Percentiles rank a stretch among this genome's conserved stretches.
Evolutionary conservation across 2,888 invertebrate species (phyloP).

Genomic region (Noctua janthina): DNA sequence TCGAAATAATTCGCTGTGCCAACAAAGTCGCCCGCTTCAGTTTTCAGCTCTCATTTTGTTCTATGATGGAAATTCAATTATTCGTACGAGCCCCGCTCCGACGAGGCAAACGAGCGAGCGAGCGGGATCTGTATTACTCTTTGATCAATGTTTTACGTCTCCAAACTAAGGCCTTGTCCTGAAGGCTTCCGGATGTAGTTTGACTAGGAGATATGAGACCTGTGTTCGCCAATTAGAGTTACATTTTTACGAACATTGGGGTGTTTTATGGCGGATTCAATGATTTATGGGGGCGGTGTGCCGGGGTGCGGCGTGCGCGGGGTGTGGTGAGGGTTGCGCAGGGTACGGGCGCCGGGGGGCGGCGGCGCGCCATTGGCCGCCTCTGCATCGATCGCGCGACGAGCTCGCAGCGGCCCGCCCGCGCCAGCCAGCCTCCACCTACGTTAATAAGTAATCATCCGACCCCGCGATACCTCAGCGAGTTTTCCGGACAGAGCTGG

Average conservation of each 20-base stretch:
- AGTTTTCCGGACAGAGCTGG: slow-evolving; percentile 88
- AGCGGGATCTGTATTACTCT: slow-evolving; percentile 82
- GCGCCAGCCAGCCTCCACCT: slow-evolving; percentile 89
- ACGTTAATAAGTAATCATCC: slow-evolving; percentile 91
- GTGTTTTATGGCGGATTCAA: slow-evolving; percentile 90
- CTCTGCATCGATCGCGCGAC: slow-evolving; percentile 89
- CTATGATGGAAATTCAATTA: slow-evolving; percentile 90
- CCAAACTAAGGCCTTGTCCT: slow-evolving; percentile 76
- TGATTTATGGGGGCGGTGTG: slow-evolving; percentile 90
- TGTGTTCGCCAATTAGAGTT: slow-evolving; percentile 89
- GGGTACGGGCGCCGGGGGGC: slow-evolving; percentile 83
- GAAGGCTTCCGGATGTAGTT: slow-evolving; percentile 80
- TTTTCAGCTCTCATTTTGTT: slow-evolving; percentile 89
- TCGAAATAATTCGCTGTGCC: slow-evolving; percentile 87
- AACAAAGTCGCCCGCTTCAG: slow-evolving; percentile 89
- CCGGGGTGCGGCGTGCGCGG: slow-evolving; percentile 82
- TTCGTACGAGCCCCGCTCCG: slow-evolving; percentile 84
- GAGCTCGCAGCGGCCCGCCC: slow-evolving; percentile 88
- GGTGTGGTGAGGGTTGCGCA: slow-evolving; percentile 85
- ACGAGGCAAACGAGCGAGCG: slow-evolving; percentile 78
- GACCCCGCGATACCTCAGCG: slow-evolving; percentile 89
- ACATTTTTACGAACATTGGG: slow-evolving; percentile 90
- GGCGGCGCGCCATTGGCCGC: slow-evolving; percentile 89
- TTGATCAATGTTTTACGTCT: slow-evolving; percentile 87
- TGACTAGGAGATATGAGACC: slow-evolving; percentile 84